Evolutionary conservation across 2,113 vertebrate species (phyloP).

Genomic region (Heterocephalus glaber): DNA sequence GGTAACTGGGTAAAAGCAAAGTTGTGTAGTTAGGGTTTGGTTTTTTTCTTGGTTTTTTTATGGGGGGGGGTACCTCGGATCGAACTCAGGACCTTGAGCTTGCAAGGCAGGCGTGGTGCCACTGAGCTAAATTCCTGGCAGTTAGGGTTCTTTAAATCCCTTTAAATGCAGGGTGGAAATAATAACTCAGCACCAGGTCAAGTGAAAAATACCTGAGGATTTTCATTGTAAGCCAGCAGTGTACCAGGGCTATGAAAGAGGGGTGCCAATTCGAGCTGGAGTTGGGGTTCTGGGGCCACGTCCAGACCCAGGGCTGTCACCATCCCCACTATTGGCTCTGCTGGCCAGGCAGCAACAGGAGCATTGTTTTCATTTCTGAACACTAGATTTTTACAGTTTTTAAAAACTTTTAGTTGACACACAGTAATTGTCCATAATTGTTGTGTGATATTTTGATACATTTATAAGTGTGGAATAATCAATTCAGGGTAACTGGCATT

Average conservation of each 20-base stretch:
- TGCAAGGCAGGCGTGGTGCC: no score
- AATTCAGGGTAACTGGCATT: background rate
- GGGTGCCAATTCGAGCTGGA: background rate
- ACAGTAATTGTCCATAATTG: background rate
- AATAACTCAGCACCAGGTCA: conserved; percentile 41
- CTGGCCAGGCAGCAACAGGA: background rate
- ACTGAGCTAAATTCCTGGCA: no score
- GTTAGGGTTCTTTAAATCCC: background rate
- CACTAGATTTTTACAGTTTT: background rate
- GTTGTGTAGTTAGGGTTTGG: conserved; percentile 40
- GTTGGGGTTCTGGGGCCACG: background rate
- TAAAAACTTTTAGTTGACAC: background rate
- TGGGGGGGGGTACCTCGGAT: no score
- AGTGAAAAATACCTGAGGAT: conserved; percentile 38
- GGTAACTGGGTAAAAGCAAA: conserved; percentile 43
- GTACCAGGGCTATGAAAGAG: background rate
- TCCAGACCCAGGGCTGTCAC: background rate
- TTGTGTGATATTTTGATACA: background rate
- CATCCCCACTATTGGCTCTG: background rate
- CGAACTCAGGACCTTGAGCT: no score
- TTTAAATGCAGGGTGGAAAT: conserved; percentile 19
- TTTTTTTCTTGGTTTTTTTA: no score
- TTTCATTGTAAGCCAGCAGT: background rate
- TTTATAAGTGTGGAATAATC: background rate
- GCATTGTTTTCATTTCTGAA: background rate